Conservation (phyloP, 2,888 invertebrate species). For the Platerodrilus igneus region DNA sequence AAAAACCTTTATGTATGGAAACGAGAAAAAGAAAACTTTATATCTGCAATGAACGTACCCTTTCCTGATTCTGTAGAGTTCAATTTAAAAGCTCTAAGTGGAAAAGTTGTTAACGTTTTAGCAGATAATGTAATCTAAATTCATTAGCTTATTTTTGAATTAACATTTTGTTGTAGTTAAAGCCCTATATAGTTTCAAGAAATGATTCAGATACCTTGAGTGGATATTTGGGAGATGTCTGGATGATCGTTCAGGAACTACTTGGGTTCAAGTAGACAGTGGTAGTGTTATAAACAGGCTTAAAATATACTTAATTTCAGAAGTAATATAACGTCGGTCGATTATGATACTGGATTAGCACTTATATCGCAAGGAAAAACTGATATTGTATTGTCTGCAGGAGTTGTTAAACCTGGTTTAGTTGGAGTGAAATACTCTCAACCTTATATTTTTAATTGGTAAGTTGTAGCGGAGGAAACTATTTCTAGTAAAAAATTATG, state of each 20-base stretch:
- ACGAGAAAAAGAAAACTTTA: conserved; percentile 28
- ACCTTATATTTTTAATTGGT: conserved; percentile 43
- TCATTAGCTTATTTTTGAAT: conserved; percentile 11
- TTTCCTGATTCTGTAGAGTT: conserved; percentile 19
- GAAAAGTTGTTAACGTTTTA: conserved; percentile 37
- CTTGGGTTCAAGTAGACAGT: conserved; percentile 46
- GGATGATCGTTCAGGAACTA: conserved; percentile 42
- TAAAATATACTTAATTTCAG: too few relatives aligned
- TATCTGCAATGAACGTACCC: conserved; percentile 30
- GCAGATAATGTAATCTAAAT: conserved; percentile 39
- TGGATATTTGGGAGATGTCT: conserved; percentile 47
- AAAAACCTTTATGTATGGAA: conserved; percentile 35
- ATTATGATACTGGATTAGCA: conserved; percentile 35
- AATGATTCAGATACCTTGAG: conserved; percentile 35
- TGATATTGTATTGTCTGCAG: conserved; percentile 40
- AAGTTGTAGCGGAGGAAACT: too few relatives aligned
- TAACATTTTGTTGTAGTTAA: conserved; percentile 38
- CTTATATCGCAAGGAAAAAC: conserved; percentile 33
- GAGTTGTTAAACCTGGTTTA: conserved; percentile 32
- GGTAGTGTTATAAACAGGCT: too few relatives aligned
- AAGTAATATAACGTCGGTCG: conserved; percentile 30
- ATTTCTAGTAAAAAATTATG: too few relatives aligned
- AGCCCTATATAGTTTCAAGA: conserved; percentile 41
- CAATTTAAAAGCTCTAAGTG: conserved; percentile 32
- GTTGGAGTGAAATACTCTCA: conserved; percentile 37